Evolutionary conservation across 2,797 vertebrate species (phyloP), one percentile per base, ranked within the genome.

Genomic region (Mustela erminea): DNA sequence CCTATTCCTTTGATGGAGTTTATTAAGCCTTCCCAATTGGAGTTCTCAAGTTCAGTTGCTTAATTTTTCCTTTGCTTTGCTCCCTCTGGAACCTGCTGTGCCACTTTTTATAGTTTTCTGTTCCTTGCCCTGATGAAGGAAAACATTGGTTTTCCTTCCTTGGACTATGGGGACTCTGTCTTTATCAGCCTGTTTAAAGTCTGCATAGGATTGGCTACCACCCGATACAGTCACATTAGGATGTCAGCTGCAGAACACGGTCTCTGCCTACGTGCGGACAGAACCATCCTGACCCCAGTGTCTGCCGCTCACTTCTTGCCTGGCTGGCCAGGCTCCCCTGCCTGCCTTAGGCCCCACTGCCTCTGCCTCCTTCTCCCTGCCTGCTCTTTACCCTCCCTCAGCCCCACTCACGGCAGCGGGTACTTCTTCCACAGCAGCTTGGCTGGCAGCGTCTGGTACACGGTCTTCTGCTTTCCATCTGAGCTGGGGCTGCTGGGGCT

Each of bases 391-490:
- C 81, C 38, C 5, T 35, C 56, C 81, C 90, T 8, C 13, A 29
- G 70, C n/a, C 49, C 68, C 38, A 99, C 99, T 99, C 98, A 99
- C 99, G 99, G 99, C n/a, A 99, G 98, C 0, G 99, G 98, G 96
- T 99, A 99, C 77, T 99, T 99, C 98, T 98, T 99, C 99, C 99
- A 99, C 13, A 99, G 98, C 72, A 99, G 97, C 98, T 99, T 99
- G 96, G 99, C 98, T 0, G 99, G 98, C 94, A 99, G 98, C 0
- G 99, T 99, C 98, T 99, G 99, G 98, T 99, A 99, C 46, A 99
- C 98, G 0, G 98, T 99, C 98, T 99, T 99, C 87, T 99, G 99
- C 93, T 98, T 99, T 86, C 99, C 99, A 15, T 99, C 99, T 0
- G 41, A 91, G 98, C 98, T 98, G 90, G 97, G 98, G 97, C 98